Evolutionary conservation across 2,113 vertebrate genomes (phyloP), one percentile per base, ranked within the genome.

Genomic region (Pelvicachromis taeniatus): DNA sequence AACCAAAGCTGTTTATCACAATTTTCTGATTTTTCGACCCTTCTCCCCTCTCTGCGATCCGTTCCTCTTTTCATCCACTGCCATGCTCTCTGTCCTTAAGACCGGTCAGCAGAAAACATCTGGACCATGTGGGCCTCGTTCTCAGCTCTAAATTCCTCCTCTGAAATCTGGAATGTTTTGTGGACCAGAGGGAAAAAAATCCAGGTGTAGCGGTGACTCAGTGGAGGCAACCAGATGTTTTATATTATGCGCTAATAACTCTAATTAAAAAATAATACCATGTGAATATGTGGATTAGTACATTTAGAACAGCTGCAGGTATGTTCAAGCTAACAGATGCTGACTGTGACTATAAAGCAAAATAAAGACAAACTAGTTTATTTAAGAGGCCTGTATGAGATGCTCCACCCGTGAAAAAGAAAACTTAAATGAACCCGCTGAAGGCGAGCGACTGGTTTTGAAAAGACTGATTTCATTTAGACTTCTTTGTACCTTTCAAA

Each of bases 81-180:
- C 79, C 53, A 70, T 52, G 35, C 10, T 48, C 55, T 82, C 17
- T 23, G 42, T 68, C 52, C 35, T 79, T 58, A 7, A 70, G 29
- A 12, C 78, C 26, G 84, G 85, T 75, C 82, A 85, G 31, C 52
- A 2, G 83, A 83, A 52, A 78, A 85, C 89, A 92, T 77, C 73
- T 77, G 52, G 26, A 87, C 89, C 89, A 89, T 40, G 82, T 89
- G 90, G 58, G 21, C n/a, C 42, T 54, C 14, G 13, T 23, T 19
- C n/a, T 38, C 9, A 12, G 48, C 53, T 85, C 70, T 29, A 73
- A 83, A 88, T 61, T 86, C 82, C 59, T 63, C 26, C 26, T 78
- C 52, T 75, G 45, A 53, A 90, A 86, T 61, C 83, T 86, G 85
- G 58, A 84, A 88, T 3, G 77, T 80, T 91, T 86, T 65, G 68